Conservation (phyloP, 1,140 invertebrate species). For the Nebria ingens region DNA sequence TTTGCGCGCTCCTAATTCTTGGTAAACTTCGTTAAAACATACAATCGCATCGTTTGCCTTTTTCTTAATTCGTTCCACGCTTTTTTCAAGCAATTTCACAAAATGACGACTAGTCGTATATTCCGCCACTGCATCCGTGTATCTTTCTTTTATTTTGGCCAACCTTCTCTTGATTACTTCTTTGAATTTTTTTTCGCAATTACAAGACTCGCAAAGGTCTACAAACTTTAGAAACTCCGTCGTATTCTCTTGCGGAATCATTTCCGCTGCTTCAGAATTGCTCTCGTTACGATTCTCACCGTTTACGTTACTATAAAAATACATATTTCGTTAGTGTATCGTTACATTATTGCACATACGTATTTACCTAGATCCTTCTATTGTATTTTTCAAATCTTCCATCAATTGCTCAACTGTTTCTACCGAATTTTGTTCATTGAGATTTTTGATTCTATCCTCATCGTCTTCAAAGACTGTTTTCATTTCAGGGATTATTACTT, state of each 20-base stretch:
- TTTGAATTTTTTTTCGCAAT: background rate
- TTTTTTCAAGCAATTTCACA: background rate
- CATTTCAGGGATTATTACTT: background rate
- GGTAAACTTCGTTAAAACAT: constrained; percentile 21
- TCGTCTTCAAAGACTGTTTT: background rate
- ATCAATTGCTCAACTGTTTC: too few relatives aligned
- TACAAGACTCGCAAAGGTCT: background rate
- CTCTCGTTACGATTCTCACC: background rate
- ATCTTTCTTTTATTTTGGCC: background rate
- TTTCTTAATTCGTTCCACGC: background rate
- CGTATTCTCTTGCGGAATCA: background rate
- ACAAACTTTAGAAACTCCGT: background rate
- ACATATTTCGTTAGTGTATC: background rate
- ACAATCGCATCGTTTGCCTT: constrained; percentile 16
- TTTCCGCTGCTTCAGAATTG: background rate
- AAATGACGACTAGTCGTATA: background rate
- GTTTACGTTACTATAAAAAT: background rate
- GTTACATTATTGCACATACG: background rate
- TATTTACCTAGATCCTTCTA: too few relatives aligned
- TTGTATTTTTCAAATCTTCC: too few relatives aligned
- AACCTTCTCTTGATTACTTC: background rate
- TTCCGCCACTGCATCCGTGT: background rate
- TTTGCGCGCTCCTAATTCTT: constrained; percentile 16
- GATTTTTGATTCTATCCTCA: background rate
- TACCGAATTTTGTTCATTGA: background rate